Base-by-base conservation (phyloP, 1,140 invertebrate species). In the Papilio polyxenes region DNA sequence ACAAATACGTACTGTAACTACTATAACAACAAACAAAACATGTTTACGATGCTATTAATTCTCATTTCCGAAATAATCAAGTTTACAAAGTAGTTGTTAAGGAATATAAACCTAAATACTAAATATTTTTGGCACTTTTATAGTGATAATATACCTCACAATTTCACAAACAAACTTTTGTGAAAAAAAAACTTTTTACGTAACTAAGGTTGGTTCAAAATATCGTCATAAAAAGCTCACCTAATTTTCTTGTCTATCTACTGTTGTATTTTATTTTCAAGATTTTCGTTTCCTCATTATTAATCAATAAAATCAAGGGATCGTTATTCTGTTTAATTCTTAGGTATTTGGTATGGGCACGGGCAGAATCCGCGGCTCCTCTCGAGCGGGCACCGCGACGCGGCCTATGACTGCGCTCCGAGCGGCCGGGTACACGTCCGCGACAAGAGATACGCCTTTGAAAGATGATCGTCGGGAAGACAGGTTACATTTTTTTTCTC, bases 331-430 rank as follows among this genome's bases (percentile, higher is more conserved):
- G 53, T 15, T 56, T 17, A 56, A 56, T 56, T 56, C 13, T 62
- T 31, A 93, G 91, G 86, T 92, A 84, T 90, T 91, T 44, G 90
- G 91, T 0, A 44, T 92, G 80, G 92, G 92, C 65, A 94, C 94
- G 2, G 90, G 91, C 15, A 89, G 86, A 75, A 83, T 92, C 69
- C 91, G 91, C 11, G 89, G 87, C 10, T 86, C 84, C 17, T 91
- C 93, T 0, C 89, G 93, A 10, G 90, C 89, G 11, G 91, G 91
- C 48, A 94, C 93, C 5, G 91, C 91, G 85, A 89, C 93, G 56
- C 95, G 99, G 82, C 99, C 99, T 11, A 98, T 99, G 96, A 99
- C 99, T 13, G 98, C 98, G 31, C 98, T 99, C n/a, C 95, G 98
- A 81, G 98, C 98, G 13, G 99, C 98, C 62, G 99, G 99, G 4